A percentile compares a stretch with the other conserved stretches of the same genome.
phyloP scores from a whole-genome alignment of 2,113 vertebrate genomes.

The Ia io region DNA sequence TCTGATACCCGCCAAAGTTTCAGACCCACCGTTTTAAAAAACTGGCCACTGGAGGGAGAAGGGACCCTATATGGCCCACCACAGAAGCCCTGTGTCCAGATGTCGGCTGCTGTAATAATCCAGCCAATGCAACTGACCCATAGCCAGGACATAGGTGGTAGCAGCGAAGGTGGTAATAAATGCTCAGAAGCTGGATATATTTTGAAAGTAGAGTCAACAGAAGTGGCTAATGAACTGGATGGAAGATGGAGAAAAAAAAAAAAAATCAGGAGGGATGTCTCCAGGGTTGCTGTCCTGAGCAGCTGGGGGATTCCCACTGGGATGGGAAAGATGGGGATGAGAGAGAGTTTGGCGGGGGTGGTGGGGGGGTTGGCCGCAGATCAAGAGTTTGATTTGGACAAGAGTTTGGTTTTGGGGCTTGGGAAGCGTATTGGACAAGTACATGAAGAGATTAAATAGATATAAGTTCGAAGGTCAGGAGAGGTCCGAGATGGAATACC shows the following conservation, averaged over 20 bases:
- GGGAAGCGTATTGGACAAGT: neutral
- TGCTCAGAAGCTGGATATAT: neutral
- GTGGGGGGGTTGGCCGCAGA: neutral
- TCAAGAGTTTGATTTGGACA: neutral
- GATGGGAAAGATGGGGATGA: neutral
- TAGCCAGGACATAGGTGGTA: neutral
- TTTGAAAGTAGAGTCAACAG: neutral
- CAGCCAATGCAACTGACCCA: neutral
- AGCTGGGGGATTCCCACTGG: neutral
- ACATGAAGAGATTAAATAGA: neutral
- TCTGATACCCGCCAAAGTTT: neutral
- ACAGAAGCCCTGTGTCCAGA: neutral
- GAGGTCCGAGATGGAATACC: neutral
- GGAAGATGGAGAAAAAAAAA: too few relatives aligned
- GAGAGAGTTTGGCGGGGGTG: neutral
- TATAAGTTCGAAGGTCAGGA: neutral
- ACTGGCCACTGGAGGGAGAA: neutral
- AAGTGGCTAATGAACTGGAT: too few relatives aligned
- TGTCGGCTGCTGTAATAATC: neutral
- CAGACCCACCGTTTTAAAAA: neutral
- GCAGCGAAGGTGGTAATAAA: neutral
- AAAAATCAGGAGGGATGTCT: neutral
- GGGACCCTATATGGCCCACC: neutral
- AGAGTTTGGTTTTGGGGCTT: neutral
- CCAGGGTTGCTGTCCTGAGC: neutral